Evolutionary conservation across 2,797 vertebrate genomes (phyloP).

Genomic region (Champsocephalus esox): DNA sequence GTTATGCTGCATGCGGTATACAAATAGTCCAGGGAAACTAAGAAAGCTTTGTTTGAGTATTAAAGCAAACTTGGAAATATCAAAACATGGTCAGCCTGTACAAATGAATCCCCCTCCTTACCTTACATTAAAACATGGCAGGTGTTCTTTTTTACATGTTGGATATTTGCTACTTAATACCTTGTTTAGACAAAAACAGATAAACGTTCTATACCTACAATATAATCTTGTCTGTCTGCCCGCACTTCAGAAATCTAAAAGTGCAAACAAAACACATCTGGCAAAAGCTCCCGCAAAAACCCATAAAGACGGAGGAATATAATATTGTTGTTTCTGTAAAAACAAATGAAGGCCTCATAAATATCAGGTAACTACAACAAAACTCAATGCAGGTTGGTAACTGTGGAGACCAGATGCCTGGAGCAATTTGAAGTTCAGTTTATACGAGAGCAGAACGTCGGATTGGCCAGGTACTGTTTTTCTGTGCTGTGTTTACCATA

Average conservation of each 20-base stretch:
- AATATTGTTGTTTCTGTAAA: constrained; percentile 83
- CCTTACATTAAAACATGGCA: constrained; percentile 39
- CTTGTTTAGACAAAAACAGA: too few species aligned
- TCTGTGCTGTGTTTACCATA: constrained; percentile 65
- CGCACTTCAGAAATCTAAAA: constrained; percentile 47
- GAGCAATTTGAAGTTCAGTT: constrained; percentile 60
- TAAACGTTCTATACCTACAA: neutral
- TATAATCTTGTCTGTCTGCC: constrained; percentile 10
- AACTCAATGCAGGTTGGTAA: constrained; percentile 71
- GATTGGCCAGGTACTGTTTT: constrained; percentile 62
- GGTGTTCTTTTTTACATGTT: constrained; percentile 45
- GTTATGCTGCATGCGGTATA: constrained; percentile 19
- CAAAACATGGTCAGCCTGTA: constrained; percentile 37
- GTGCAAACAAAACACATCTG: constrained; percentile 74
- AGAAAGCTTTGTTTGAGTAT: constrained; percentile 39
- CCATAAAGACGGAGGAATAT: constrained; percentile 76
- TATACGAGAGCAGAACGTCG: constrained; percentile 67
- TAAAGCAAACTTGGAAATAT: constrained; percentile 35
- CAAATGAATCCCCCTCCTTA: constrained; percentile 29
- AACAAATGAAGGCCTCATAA: constrained; percentile 77
- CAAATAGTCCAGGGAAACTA: constrained; percentile 19
- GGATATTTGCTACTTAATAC: constrained; percentile 16
- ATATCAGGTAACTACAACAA: constrained; percentile 86
- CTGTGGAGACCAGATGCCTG: constrained; percentile 76
- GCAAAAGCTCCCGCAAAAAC: constrained; percentile 69